Percentiles rank a stretch among this genome's conserved stretches.
phyloP scores from a whole-genome alignment of 1,140 invertebrate species.

The Drosophila repleta region DNA sequence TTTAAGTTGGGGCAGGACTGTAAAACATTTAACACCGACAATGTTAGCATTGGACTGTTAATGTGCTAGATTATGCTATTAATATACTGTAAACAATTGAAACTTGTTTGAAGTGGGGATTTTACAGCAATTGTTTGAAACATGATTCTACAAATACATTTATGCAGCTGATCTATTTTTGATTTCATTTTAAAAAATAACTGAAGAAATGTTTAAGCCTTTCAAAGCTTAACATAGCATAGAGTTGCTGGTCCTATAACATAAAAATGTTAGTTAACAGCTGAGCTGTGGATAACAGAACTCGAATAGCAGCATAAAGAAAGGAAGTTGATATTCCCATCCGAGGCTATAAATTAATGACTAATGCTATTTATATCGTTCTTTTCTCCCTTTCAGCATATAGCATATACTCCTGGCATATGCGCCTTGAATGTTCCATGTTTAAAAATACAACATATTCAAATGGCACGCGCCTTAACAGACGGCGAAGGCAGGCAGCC shows the following conservation, averaged over 20 bases:
- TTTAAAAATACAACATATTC: conserved; percentile 34
- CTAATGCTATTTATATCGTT: conserved; percentile 15
- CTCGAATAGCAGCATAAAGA: background rate
- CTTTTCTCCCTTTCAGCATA: background rate
- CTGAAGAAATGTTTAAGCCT: too few relatives aligned
- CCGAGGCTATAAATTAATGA: background rate
- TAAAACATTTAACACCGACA: background rate
- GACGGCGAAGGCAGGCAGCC: background rate
- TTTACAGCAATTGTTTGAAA: too few relatives aligned
- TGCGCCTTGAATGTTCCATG: conserved; percentile 10
- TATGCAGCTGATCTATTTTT: too few relatives aligned
- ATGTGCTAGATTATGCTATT: conserved; percentile 1
- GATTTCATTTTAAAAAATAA: too few relatives aligned
- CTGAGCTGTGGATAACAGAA: background rate
- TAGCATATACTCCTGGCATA: conserved; percentile 24
- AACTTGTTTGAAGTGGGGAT: background rate
- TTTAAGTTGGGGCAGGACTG: conserved; percentile 13
- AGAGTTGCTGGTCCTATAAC: background rate
- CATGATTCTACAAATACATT: too few relatives aligned
- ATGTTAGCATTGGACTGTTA: background rate
- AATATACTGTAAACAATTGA: background rate
- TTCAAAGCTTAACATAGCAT: too few relatives aligned
- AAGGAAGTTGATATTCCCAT: too few relatives aligned
- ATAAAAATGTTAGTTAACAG: background rate
- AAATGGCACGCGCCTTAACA: conserved; percentile 42